These are phyloP conservation scores for Cephonodes hylas DNA, from an alignment of 2,888 invertebrate genomes.

Conservation along the genomic window DNA sequence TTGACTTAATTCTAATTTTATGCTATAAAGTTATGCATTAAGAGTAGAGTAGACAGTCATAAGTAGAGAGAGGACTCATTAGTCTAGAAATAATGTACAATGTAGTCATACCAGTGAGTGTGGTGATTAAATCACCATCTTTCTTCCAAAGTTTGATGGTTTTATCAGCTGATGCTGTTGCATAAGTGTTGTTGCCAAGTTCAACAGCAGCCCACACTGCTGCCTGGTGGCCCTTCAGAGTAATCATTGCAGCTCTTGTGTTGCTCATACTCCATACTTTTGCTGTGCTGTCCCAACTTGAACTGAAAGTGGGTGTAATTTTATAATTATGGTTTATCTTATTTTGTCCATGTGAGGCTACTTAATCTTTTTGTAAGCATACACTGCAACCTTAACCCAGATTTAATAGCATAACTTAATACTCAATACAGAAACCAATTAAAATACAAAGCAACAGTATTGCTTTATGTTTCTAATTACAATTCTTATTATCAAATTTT, in stretches of 20 bases:
- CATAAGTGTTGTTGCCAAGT: conserved; percentile 78
- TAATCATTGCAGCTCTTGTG: conserved; percentile 74
- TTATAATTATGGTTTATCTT: background rate
- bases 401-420: no score
- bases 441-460: no score
- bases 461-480: no score
- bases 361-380: no score
- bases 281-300: conserved; percentile 96
- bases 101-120: conserved; percentile 84
- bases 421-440: no score
- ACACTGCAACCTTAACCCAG: no score
- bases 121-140: conserved; percentile 83
- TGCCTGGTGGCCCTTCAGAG: conserved; percentile 86
- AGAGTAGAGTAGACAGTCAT: no score
- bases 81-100: conserved; percentile 14
- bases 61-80: no score
- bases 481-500: no score
- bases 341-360: no score
- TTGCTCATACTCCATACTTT: conserved; percentile 88
- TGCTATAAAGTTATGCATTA: no score
- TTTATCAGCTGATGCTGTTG: conserved; percentile 97
- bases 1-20: no score
- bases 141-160: conserved; percentile 91
- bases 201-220: conserved; percentile 92
- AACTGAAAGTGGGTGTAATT: conserved; percentile 78